A percentile compares a stretch with the other conserved stretches of the same genome.
Conservation (phyloP, 2,113 vertebrate species). For the Apeltes quadracus region DNA sequence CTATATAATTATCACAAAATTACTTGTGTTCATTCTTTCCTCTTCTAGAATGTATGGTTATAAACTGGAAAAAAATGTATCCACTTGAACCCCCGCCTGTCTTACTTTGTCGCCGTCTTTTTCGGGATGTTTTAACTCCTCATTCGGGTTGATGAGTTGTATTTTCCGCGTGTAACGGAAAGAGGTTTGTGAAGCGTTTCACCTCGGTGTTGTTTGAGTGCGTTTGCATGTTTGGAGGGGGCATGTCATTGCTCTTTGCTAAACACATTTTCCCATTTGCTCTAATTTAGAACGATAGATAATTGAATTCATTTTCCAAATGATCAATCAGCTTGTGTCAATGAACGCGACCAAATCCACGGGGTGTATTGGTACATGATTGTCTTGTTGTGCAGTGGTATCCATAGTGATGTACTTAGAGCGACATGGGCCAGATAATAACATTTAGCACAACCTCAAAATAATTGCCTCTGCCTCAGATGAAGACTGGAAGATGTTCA, state of each 20-base stretch:
- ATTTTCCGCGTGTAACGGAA: slow-evolving; percentile 27
- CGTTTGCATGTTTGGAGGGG: slow-evolving; percentile 48
- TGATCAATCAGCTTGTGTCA: slow-evolving; percentile 42
- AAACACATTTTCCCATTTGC: slow-evolving; percentile 48
- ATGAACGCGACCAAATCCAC: slow-evolving; percentile 21
- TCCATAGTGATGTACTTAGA: slow-evolving; percentile 1
- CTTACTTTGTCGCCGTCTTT: not conserved
- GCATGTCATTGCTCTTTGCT: slow-evolving; percentile 47
- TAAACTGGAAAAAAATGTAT: not conserved
- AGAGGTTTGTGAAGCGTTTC: slow-evolving; percentile 36
- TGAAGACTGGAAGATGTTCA: slow-evolving; percentile 7
- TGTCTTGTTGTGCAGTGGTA: not conserved
- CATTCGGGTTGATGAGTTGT: slow-evolving; percentile 13
- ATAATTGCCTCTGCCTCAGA: not conserved
- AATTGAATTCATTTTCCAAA: slow-evolving; percentile 49
- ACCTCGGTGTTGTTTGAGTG: slow-evolving; percentile 24
- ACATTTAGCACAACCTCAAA: not conserved
- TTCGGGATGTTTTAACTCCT: slow-evolving; percentile 13
- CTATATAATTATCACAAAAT: not conserved
- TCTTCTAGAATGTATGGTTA: not conserved
- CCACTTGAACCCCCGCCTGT: slow-evolving; percentile 6
- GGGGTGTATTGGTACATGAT: not conserved
- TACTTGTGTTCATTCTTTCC: not conserved
- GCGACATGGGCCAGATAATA: too few species aligned
- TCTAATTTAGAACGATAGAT: slow-evolving; percentile 38